A percentile compares a stretch with the other conserved stretches of the same genome.
phyloP scores from a whole-genome alignment of 1,140 invertebrate genomes.

The Colletes gigas region DNA sequence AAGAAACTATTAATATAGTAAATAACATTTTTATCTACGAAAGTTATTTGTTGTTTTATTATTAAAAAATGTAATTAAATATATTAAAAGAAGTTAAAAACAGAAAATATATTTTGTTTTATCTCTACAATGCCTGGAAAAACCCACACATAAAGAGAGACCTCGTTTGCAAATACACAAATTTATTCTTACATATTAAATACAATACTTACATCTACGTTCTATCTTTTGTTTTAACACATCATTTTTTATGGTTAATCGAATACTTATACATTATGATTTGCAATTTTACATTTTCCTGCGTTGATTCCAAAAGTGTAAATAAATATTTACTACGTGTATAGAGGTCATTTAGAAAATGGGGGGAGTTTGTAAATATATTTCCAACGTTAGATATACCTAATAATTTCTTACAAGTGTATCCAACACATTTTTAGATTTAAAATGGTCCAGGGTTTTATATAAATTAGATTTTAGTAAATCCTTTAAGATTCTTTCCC shows the following conservation, averaged over 20 bases:
- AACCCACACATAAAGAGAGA: background rate
- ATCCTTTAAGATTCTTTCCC: background rate
- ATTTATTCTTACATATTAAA: constrained; percentile 41
- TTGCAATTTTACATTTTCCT: background rate
- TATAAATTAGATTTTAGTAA: background rate
- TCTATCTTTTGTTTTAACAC: background rate
- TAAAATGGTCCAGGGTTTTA: background rate
- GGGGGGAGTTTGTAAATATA: background rate
- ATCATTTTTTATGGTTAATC: background rate
- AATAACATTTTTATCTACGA: background rate
- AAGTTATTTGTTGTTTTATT: background rate
- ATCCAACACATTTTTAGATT: background rate
- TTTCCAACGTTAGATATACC: background rate
- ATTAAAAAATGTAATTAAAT: background rate
- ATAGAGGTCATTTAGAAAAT: background rate
- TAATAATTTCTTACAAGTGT: background rate
- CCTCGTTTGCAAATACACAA: constrained; percentile 15
- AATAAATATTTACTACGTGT: constrained; percentile 8
- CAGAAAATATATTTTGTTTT: background rate
- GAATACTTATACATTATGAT: constrained; percentile 2
- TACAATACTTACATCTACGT: constrained; percentile 28
- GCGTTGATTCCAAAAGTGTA: constrained; percentile 6
- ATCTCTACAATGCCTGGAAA: background rate
- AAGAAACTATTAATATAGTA: background rate
- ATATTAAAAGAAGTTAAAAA: background rate